Evolutionary conservation across 1,140 invertebrate genomes (phyloP).

Genomic region (Brachionus paranguensis): DNA sequence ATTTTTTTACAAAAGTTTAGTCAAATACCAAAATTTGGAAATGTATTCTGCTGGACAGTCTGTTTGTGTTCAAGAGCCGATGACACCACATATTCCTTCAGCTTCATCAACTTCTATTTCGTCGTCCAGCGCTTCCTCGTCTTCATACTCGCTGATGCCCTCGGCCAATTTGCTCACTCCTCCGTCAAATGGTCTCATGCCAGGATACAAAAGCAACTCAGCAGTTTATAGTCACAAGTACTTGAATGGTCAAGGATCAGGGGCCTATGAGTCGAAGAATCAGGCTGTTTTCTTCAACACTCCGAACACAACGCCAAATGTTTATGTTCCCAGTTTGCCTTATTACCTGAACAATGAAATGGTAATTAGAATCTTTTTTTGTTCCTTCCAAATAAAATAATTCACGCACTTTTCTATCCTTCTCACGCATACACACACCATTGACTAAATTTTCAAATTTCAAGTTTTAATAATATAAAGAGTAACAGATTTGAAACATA

Average conservation of each 20-base stretch:
- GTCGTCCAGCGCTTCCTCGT: background rate
- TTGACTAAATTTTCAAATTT: background rate
- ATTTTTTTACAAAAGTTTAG: background rate
- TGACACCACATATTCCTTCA: background rate
- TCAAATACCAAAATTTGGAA: background rate
- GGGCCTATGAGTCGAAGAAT: background rate
- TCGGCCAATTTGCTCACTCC: background rate
- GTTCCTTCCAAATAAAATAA: background rate
- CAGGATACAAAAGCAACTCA: background rate
- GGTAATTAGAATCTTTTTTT: background rate
- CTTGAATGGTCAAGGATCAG: background rate
- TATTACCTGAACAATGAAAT: conserved; percentile 3
- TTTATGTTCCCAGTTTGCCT: background rate
- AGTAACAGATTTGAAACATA: conserved; percentile 30
- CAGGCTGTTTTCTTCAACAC: background rate
- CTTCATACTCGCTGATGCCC: background rate
- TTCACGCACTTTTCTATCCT: background rate
- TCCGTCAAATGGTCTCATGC: background rate
- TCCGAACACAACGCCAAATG: background rate
- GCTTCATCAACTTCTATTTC: background rate
- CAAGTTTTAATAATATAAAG: background rate
- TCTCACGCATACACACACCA: background rate
- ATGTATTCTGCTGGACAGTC: background rate
- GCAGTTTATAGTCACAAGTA: background rate
- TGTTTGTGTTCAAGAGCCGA: background rate